A percentile compares a stretch with the other conserved stretches of the same genome.
Evolutionary conservation across 2,888 invertebrate genomes (phyloP).

Genomic region (Allolobophora icterica): DNA sequence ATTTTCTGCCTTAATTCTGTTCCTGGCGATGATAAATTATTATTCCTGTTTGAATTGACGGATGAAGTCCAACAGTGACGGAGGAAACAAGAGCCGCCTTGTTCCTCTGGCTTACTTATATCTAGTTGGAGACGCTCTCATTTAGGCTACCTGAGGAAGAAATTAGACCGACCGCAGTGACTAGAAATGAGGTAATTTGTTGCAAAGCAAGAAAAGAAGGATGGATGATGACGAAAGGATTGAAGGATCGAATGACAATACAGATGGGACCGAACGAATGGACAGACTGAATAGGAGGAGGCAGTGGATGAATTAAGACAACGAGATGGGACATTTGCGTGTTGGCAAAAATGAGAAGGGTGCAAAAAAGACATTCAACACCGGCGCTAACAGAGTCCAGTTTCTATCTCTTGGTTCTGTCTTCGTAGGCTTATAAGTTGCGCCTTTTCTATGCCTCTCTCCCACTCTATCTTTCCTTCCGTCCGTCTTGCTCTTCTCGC

Average conservation of each 20-base stretch:
- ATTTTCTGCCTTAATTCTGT: neutral
- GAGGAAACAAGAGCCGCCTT: neutral
- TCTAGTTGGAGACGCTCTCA: neutral
- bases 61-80: neutral
- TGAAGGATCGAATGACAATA: neutral
- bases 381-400: neutral
- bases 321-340: neutral
- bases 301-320: neutral
- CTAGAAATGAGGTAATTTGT: constrained; percentile 17
- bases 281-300: neutral
- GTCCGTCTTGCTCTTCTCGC: no score
- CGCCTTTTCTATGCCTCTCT: no score
- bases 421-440: no score
- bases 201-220: constrained; percentile 8
- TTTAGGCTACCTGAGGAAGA: neutral
- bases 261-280: neutral
- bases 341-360: neutral
- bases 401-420: no score
- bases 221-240: neutral
- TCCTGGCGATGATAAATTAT: neutral
- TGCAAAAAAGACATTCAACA: neutral
- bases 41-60: neutral
- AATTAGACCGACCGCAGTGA: neutral
- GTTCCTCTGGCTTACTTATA: neutral
- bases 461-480: no score